phyloP scores from a whole-genome alignment of 2,888 invertebrate genomes.

The Drosophila bunnanda region DNA sequence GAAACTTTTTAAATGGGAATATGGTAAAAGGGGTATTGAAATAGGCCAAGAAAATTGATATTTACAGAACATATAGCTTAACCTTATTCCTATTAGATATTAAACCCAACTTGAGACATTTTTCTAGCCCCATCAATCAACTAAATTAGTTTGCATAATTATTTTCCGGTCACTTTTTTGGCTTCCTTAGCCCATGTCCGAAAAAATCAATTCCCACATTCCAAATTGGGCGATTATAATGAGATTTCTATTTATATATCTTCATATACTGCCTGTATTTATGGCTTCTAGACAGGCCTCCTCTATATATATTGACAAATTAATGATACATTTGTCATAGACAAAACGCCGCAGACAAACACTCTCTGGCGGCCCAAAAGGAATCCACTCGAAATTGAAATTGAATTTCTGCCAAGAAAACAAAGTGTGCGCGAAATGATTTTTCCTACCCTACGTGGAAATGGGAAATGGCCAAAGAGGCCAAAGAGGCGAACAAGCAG shows the following conservation, averaged over 20 bases:
- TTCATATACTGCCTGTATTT: constrained; percentile 7
- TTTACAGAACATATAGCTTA: not conserved
- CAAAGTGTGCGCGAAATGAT: constrained; percentile 42
- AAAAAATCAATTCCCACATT: constrained; percentile 20
- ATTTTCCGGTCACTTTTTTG: not conserved
- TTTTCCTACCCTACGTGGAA: constrained; percentile 9
- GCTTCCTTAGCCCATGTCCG: constrained; percentile 1
- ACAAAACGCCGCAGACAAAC: constrained; percentile 22
- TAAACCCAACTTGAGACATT: not conserved
- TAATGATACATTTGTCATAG: constrained; percentile 42
- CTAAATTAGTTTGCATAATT: not conserved
- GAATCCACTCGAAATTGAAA: constrained; percentile 37
- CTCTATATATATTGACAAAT: constrained; percentile 34
- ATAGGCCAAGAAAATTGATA: not conserved
- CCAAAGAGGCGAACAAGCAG: constrained; percentile 20
- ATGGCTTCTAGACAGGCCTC: constrained; percentile 38
- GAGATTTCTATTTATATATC: constrained; percentile 19
- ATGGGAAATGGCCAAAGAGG: constrained; percentile 8
- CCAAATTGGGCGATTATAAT: constrained; percentile 34
- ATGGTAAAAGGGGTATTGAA: too few relatives aligned
- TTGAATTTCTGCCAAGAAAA: constrained; percentile 47
- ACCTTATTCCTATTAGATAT: not conserved
- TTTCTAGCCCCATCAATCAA: not conserved
- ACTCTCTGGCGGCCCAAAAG: constrained; percentile 15
- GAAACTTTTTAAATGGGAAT: not conserved